Evolutionary conservation across 2,888 invertebrate genomes (phyloP).

Genomic region (Herminia tarsipennalis): DNA sequence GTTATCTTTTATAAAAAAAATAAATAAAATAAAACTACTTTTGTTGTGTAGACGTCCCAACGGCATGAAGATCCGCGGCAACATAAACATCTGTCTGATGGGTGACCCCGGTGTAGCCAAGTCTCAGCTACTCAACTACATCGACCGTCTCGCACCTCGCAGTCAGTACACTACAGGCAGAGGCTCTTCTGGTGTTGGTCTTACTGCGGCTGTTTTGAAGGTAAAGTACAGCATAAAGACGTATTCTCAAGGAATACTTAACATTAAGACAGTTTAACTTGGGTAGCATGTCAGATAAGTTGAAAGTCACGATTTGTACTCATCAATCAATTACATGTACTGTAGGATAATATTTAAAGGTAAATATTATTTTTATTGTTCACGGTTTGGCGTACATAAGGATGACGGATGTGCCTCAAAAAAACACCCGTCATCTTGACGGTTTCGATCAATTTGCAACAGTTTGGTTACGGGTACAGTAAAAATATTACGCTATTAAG

Average conservation of each 20-base stretch:
- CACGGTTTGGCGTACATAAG: too few relatives aligned
- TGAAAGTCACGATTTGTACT: too few relatives aligned
- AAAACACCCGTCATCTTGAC: too few relatives aligned
- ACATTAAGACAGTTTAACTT: too few relatives aligned
- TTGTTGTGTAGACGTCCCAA: conserved; percentile 87
- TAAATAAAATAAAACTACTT: neutral
- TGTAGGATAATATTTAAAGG: neutral
- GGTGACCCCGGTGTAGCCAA: conserved; percentile 99
- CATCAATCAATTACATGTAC: too few relatives aligned
- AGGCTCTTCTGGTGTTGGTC: conserved; percentile 99
- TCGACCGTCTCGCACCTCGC: conserved; percentile 96
- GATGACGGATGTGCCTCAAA: too few relatives aligned
- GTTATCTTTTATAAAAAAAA: too few relatives aligned
- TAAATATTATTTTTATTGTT: neutral
- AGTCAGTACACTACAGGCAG: conserved; percentile 98
- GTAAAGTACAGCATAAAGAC: conserved; percentile 35
- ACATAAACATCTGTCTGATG: conserved; percentile 99
- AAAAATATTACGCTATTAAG: too few relatives aligned
- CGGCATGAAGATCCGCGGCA: conserved; percentile 99
- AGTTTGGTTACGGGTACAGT: too few relatives aligned
- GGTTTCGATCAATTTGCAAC: too few relatives aligned
- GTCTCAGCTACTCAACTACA: conserved; percentile 97
- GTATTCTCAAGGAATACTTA: neutral
- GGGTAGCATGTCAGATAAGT: too few relatives aligned
- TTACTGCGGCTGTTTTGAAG: conserved; percentile 99